Evolutionary conservation across 2,113 vertebrate genomes (phyloP).

Genomic region (Myotis brandtii): DNA sequence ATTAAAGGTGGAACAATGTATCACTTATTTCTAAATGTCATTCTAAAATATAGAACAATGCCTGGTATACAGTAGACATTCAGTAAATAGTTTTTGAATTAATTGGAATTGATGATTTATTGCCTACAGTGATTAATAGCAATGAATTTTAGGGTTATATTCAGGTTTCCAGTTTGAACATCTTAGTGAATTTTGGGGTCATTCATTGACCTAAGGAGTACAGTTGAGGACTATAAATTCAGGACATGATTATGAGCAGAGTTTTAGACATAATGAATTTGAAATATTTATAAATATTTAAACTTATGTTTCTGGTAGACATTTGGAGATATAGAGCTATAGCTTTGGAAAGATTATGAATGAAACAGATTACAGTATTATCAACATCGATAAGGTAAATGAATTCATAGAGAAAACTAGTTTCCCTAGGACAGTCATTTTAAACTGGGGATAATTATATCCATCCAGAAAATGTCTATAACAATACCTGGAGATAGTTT

Average conservation of each 20-base stretch:
- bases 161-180: not conserved
- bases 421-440: not conserved
- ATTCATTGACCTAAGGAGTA: not conserved
- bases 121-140: not conserved
- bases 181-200: not conserved
- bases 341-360: not conserved
- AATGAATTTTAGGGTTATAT: not conserved
- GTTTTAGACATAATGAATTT: not conserved
- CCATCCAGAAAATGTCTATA: not conserved
- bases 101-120: not conserved
- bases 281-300: not conserved
- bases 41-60: not conserved
- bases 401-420: not conserved
- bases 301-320: not conserved
- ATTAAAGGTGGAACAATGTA: not conserved
- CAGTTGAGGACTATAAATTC: not conserved
- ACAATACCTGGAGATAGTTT: not conserved
- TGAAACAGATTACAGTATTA: not conserved
- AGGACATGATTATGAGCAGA: not conserved
- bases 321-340: not conserved
- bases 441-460: not conserved
- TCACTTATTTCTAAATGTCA: not conserved
- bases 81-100: not conserved
- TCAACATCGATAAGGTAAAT: not conserved
- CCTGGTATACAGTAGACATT: not conserved